Base-by-base conservation (phyloP, 2,797 vertebrate species). In the Sciurus vulgaris region DNA sequence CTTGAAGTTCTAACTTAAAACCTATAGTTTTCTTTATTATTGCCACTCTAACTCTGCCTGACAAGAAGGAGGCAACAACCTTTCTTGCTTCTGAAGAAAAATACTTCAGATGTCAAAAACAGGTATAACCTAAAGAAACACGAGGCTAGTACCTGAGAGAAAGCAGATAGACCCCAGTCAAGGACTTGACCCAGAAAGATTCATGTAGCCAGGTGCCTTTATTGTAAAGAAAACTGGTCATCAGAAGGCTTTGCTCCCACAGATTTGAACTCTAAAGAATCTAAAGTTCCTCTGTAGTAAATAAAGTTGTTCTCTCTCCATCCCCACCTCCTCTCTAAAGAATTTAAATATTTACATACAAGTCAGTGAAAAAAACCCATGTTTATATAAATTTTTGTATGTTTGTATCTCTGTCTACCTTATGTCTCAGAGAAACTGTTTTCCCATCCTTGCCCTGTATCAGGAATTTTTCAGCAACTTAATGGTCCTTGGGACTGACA, bases 1-100 rank as follows among this genome's bases (percentile, higher is more conserved):
- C 56, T 92, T 86, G 41, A 72, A 51, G 44, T 96, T 87, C 24
- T 84, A 83, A 78, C 67, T 87, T 92, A 88, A 95, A 88, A 82
- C 85, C 5, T 7, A 63, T 28, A 74, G 28, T 93, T 94, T 87
- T 81, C 35, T 90, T 94, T 86, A 61, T 33, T 18, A 56, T 14
- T 79, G 18, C 72, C 59, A 81, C 59, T 26, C n/a, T 93, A 56
- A 56, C 28, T 88, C 28, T 90, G 3, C 28, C 59, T 51, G 24
- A 81, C 5, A 87, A 86, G 18, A 97, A 94, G 41, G 14, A 91
- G 85, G 13, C 22, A 69, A 87, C 76, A 61, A 38, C 44, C 18
- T 72, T 92, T 49, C 35, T 83, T 92, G 22, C n/a, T 70, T 95
- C 92, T 93, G 70, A 86, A 78, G 74, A 89, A 78, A 83, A 89